Evolutionary conservation across 2,797 vertebrate genomes (phyloP), one percentile per base, ranked within the genome.

Genomic region (Brotula barbata): DNA sequence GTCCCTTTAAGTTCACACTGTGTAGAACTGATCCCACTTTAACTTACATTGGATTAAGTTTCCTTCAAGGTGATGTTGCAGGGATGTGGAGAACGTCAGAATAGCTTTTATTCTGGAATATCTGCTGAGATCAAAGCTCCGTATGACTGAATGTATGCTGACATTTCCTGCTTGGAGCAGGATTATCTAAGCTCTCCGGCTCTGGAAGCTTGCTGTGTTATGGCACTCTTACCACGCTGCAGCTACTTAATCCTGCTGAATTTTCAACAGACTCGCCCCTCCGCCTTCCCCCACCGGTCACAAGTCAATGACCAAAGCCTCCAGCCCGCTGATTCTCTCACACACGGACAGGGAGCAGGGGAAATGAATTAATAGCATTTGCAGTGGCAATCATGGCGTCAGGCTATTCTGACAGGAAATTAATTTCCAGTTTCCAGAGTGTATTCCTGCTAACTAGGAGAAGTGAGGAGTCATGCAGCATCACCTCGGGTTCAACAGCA

Each of bases 161-260:
- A 42, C 45, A 58, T 71, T 63, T 68, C 57, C 49, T 63, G 62
- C 45, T 57, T 59, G 51, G 49, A 39, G 44, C 60, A 31, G 68
- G 75, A 78, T 81, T 75, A 78, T 23, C 50, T 37, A 40, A 64
- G 64, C 39, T 43, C 13, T 54, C 55, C 60, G 16, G 49, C 59
- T 56, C 41, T 68, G 39, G 28, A 71, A 49, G 41, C 31, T 25
- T 49, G 67, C 50, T 60, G 66, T 44, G 63, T 58, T 60, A 22
- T 51, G 53, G 48, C 40, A 56, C 45, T 70, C 55, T 28, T 6
- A 46, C 42, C 37, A 46, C 37, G 49, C 56, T 49, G 58, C 60
- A 47, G 71, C 57, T 55, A 75, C 56, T 72, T 78, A 75, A 64
- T 71, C 66, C 56, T 65, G 66, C 77, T 63, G 74, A 59, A 36